Evolutionary conservation across 2,113 vertebrate genomes (phyloP), one percentile per base, ranked within the genome.

Genomic region (Theropithecus gelada): DNA sequence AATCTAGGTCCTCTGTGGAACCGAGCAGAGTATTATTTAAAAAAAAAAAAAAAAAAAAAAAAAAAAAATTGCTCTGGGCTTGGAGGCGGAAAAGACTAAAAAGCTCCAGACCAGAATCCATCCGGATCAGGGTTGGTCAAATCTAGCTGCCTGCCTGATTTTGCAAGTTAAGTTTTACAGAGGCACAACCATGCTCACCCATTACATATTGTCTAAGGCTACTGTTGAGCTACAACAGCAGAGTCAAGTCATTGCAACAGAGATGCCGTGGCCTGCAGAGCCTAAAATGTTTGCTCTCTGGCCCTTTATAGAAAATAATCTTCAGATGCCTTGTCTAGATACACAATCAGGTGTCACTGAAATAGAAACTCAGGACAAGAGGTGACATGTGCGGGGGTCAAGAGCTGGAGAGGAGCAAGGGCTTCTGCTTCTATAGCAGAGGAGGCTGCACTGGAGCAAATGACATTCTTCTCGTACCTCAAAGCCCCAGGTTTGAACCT

Each of bases 1-100:
- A 91, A 94, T 79, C 94, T 85, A 52, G 43, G 32, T 40, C 43
- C 27, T 93, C 84, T 88, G 80, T 79, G 27, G 38, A 84, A 88
- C 43, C 48, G 13, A 93, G 43, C 25, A 52, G 45, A 89, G 78
- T 38, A 12, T 18, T 35, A 16, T 9, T 66, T 11, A 2, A 45
- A 48, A 38, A 4, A 45, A 40, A 40, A 38, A 5, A 43, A 43
- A 43, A 43, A 43, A 43, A 43, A 43, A 43, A 22, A 70, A 35
- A 61, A 95, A 81, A 20, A 55, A 78, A 45, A 43, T 50, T 92
- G 32, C 0, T 4, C 32, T 86, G 27, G 40, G 40, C 61, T 93
- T 78, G 9, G 12, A 93, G 38, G 30, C 52, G 32, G 40, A 96
- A 79, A 88, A 93, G 3, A 73, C n/a, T 48, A 59, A 72, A 95